Evolutionary conservation across 1,140 invertebrate genomes (phyloP).

Genomic region (Ooceraea biroi): DNA sequence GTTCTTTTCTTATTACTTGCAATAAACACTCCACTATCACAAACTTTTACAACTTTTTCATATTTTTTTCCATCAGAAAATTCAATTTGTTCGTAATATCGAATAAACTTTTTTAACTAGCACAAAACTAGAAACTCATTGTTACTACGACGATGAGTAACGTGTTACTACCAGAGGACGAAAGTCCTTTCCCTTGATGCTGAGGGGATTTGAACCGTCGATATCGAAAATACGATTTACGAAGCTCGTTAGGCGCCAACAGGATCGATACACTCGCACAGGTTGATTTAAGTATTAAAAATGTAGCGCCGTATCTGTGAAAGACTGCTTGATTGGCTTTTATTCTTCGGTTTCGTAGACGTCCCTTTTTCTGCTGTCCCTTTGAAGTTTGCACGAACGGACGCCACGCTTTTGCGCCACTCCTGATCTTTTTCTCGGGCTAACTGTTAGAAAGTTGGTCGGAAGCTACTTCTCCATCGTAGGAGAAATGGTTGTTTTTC

Average conservation of each 20-base stretch:
- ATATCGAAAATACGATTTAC: constrained; percentile 30
- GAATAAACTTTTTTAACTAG: constrained; percentile 4
- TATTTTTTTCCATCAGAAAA: not conserved
- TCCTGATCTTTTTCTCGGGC: constrained; percentile 20
- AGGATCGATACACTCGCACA: constrained; percentile 20
- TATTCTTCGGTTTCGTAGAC: constrained; percentile 1
- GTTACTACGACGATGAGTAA: not conserved
- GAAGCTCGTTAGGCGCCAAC: constrained; percentile 6
- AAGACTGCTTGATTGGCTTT: constrained; percentile 35
- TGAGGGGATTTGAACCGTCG: not conserved
- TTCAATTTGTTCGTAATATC: not conserved
- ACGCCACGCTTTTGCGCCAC: constrained; percentile 28
- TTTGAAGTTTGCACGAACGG: constrained; percentile 42
- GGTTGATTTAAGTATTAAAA: constrained; percentile 31
- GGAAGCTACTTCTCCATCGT: constrained; percentile 28
- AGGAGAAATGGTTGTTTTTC: constrained; percentile 54
- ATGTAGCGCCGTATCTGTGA: not conserved
- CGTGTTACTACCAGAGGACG: not conserved
- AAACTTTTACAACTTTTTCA: not conserved
- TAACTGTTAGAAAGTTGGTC: constrained; percentile 47
- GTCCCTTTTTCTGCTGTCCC: constrained; percentile 3
- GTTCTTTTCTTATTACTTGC: not conserved
- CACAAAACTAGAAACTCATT: not conserved
- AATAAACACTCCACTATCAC: not conserved
- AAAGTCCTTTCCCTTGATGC: not conserved